Base-by-base conservation (phyloP, 2,113 vertebrate species). In the Miniopterus natalensis region DNA sequence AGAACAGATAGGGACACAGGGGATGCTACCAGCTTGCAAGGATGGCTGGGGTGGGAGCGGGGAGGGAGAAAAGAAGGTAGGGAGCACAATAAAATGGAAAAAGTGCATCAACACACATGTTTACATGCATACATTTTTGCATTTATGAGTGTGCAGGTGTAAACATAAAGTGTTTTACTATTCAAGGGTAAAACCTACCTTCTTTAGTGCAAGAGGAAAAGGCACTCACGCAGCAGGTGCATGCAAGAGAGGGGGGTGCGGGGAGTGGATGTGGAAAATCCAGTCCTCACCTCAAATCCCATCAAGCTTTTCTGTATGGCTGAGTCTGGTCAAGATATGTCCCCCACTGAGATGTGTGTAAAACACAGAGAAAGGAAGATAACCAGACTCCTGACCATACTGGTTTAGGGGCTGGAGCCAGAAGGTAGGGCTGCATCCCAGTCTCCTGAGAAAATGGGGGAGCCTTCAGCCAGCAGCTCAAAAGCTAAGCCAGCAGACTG, bases 151-250 rank as follows among this genome's bases (percentile, higher is more conserved):
- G 51, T n/a, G 31, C 63, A 55, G 49, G 36, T 27, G 2, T 73
- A 31, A 84, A 73, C 63, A 47, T 4, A 25, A 20, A 25, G 77
- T 6, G 27, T 57, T 31, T 95, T 45, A 3, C 4, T 66, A 25
- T 53, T 13, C 27, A 29, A 93, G n/a, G 42, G 45, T 31, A 40
- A 84, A 79, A n/a, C 8, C 6, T 18, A 0, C 17, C n/a, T 77
- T 59, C 47, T 23, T 17, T 2, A 47, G 15, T 0, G 11, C 17
- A 20, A 47, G 65, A 51, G 47, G 2, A n/a, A 79, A 18, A 59
- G 17, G 11, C 40, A 1, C 13, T 49, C 25, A 3, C 0, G 0
- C 9, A 9, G 29, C 49, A 40, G n/a, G 49, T 2, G 1, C 15
- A 2, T 6, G 7, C 42, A 3, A 27, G 61, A 9, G 25, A 23